Evolutionary conservation across 1,140 invertebrate genomes (phyloP), one percentile per base, ranked within the genome.

Genomic region (Solen grandis): DNA sequence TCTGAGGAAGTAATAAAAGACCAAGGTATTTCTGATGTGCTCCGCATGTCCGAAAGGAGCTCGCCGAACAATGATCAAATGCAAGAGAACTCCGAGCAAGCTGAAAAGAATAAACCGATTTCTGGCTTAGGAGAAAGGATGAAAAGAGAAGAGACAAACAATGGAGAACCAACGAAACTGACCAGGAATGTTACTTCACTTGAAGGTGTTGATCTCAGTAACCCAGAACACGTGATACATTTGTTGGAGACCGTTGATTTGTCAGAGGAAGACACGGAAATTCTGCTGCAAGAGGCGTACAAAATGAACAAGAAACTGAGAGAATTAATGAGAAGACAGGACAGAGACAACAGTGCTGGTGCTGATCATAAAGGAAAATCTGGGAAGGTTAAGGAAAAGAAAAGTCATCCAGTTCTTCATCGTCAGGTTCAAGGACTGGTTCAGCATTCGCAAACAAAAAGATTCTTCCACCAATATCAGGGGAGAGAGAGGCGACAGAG

Each of bases 211-310:
- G 78, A 87, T 68, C 68, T 87, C 13, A 69, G 82, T 22, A 59
- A 87, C 50, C 86, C 86, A 36, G 84, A 87, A 8, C 80, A 80
- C 72, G 63, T 88, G 22, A 59, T 86, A 14, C 36, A 82, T 35
- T 82, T 88, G 78, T 72, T 88, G 57, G 86, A 86, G 80, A 84
- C 35, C 41, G 75, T 85, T 55, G 85, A 88, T 38, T 78, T 88
- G 33, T 81, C 85, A 29, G 87, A 88, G 60, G 87, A 88, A 69
- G 87, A 88, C 38, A 87, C 87, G 3, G 87, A 88, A 33, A 79
- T 82, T 33, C 59, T 88, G 14, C 73, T 88, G 19, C 75, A 84
- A 41, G 86, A 88, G 72, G 87, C 87, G 19, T 87, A 88, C 76
- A 85, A 81, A 57, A 78, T 88, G 33, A 88, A 88, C 63, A 84